These are phyloP conservation scores for Hydropotes inermis DNA, from an alignment of 2,113 vertebrate genomes.

Conservation along the genomic window DNA sequence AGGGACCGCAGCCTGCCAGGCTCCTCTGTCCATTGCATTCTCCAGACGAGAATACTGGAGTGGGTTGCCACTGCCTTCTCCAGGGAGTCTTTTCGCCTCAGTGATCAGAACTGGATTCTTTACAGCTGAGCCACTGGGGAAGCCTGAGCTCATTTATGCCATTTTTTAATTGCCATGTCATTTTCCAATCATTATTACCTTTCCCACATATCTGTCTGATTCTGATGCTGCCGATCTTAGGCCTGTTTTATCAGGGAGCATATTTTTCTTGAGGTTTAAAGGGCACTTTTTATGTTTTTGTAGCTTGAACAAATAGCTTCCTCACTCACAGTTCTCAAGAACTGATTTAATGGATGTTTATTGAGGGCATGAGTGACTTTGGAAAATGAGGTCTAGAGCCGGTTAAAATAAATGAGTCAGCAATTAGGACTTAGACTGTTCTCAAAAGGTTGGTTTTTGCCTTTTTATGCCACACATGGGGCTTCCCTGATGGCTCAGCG, in stretches of 20 bases:
- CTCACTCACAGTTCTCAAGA: neutral
- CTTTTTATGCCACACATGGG: neutral
- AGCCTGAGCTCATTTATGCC: neutral
- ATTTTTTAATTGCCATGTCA: neutral
- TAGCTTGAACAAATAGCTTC: neutral
- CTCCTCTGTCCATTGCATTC: neutral
- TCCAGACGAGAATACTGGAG: neutral
- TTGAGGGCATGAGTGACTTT: neutral
- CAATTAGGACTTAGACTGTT: neutral
- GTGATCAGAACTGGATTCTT: neutral
- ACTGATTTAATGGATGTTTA: neutral
- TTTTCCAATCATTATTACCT: neutral
- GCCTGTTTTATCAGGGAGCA: neutral
- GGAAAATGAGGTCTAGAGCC: neutral
- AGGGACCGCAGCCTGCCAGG: neutral
- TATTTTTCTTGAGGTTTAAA: neutral
- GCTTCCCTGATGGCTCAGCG: neutral
- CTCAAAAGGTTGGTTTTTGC: neutral
- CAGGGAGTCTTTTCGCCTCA: neutral
- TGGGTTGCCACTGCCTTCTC: neutral
- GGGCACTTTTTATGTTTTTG: neutral
- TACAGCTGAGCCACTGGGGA: neutral
- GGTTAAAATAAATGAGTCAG: neutral
- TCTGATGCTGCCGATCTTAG: neutral
- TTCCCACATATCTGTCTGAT: neutral